Evolutionary conservation across 92 coral and sea anemone species (phyloP).

Genomic region (Phymanthus crucifer): DNA sequence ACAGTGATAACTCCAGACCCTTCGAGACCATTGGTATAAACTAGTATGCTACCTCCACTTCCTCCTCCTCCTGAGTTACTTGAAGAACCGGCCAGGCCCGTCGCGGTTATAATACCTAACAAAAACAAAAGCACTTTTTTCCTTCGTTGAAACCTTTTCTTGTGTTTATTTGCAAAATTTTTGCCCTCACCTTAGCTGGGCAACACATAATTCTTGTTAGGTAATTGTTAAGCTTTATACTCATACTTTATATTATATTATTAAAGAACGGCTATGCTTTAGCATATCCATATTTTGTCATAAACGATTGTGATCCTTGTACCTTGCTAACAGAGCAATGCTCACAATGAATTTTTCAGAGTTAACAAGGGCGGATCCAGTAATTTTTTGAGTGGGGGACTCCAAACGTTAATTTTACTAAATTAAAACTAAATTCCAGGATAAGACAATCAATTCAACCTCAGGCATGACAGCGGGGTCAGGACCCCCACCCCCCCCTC

Average conservation of each 20-base stretch:
- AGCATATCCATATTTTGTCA: constrained; percentile 8
- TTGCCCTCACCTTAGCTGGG: constrained; percentile 34
- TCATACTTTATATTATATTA: constrained; percentile 9
- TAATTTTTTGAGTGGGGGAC: too few species aligned
- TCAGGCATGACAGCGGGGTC: too few species aligned
- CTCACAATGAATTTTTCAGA: constrained; percentile 12
- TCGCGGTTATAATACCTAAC: constrained; percentile 52
- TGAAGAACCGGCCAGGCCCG: constrained; percentile 34
- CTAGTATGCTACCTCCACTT: constrained; percentile 75
- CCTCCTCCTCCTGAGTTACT: constrained; percentile 67
- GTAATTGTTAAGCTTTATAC: constrained; percentile 6
- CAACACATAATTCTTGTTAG: constrained; percentile 17
- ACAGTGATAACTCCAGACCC: constrained; percentile 66
- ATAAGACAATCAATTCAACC: too few species aligned
- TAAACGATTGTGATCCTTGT: neutral
- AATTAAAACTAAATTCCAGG: too few species aligned
- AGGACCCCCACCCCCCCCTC: too few species aligned
- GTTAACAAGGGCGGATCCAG: too few species aligned
- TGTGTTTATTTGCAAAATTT: constrained; percentile 41
- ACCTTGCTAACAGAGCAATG: constrained; percentile 14
- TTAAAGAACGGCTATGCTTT: constrained; percentile 16
- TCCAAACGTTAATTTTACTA: too few species aligned
- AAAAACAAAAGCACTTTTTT: too few species aligned
- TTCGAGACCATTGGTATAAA: constrained; percentile 50
- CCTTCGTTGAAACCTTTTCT: constrained; percentile 33